Conservation (phyloP, 2,113 vertebrate genomes). For the Elephantulus edwardii region DNA sequence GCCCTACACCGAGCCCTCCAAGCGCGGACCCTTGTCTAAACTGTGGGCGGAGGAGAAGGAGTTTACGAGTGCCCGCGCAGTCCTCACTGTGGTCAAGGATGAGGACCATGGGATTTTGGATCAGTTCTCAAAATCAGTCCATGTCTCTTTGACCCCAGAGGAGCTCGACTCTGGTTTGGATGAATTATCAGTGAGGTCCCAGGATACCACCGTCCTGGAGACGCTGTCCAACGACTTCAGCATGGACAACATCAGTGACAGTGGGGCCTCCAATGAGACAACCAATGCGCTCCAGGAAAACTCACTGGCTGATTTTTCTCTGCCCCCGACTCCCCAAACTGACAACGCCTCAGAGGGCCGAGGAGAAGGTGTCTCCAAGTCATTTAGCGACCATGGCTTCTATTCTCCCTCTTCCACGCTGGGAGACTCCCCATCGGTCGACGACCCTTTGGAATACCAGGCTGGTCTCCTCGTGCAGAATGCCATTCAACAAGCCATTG, state of each 20-base stretch:
- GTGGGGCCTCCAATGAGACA: constrained; percentile 92
- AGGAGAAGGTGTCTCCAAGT: constrained; percentile 83
- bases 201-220: constrained; percentile 93
- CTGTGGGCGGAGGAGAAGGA: constrained; percentile 90
- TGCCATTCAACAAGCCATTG: constrained; percentile 94
- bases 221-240: constrained; percentile 93
- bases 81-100: constrained; percentile 92
- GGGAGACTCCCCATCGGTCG: constrained; percentile 81
- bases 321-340: constrained; percentile 89
- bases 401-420: constrained; percentile 78
- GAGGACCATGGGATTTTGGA: constrained; percentile 89
- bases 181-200: constrained; percentile 93
- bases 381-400: constrained; percentile 84
- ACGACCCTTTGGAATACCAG: constrained; percentile 92
- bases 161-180: constrained; percentile 96
- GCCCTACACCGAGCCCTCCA: constrained; percentile 76
- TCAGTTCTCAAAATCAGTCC: constrained; percentile 83
- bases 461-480: constrained; percentile 94
- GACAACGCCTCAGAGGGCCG: constrained; percentile 88
- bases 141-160: constrained; percentile 86
- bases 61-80: constrained; percentile 91
- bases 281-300: constrained; percentile 89
- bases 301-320: constrained; percentile 87
- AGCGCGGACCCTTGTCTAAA: constrained; percentile 83
- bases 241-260: constrained; percentile 96